Evolutionary conservation across 2,113 vertebrate species (phyloP).

Genomic region (cattle (Bos taurus)): ARS-UCD2.0 NC_037336.1:64783501-64784000

Average conservation of each 20-base stretch:
- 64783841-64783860: neutral
- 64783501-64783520: conserved; percentile 23
- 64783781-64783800: neutral
- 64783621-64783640: conserved; percentile 12
- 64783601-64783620: neutral
- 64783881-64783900: neutral
- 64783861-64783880: neutral
- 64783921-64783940: neutral
- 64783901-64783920: neutral
- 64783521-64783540: conserved; percentile 19
- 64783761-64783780: neutral
- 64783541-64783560: conserved; percentile 42
- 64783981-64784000: neutral
- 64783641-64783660: neutral
- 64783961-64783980: neutral
- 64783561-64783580: conserved; percentile 26
- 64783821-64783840: neutral
- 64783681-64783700: conserved; percentile 6
- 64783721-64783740: neutral
- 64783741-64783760: neutral
- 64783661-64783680: neutral
- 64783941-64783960: conserved; percentile 12
- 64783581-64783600: neutral
- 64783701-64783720: neutral
- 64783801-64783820: neutral